Evolutionary conservation across 2,113 vertebrate species (phyloP), one percentile per base, ranked within the genome.

Genomic region (Burhinus oedicnemus): DNA sequence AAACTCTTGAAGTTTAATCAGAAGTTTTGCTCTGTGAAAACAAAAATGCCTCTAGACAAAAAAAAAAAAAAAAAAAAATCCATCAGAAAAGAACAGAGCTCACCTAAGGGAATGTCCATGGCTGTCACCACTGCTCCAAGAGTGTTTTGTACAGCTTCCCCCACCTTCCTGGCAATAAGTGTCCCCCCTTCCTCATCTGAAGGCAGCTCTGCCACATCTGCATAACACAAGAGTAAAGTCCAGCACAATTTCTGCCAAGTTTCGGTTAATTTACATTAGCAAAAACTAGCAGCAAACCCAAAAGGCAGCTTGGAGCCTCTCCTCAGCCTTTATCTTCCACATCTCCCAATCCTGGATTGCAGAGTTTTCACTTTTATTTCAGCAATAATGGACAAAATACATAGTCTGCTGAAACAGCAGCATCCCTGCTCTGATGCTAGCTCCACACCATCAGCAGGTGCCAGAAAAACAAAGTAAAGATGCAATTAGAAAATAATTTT

Each of bases 41-140:
- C 16, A 87, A 87, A 93, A 90, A 34, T 22, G 34, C 9, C 21
- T 69, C 81, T 64, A 70, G 38, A 55, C 8, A 42, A 65, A 34
- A 45, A 29, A 34, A 45, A 29, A 58, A 47, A 32, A 30, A 42
- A n/a, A n/a, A n/a, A n/a, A n/a, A n/a, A 29, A 85, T 2, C 12
- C 34, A 81, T n/a, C 49, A 23, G 10, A 90, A 94, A 5, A 74
- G 49, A 90, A 54, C 20, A 96, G 49, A 89, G 36, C 98, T 98
- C 96, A 99, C 99, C 99, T 60, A 99, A 98, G 87, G 99, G 99
- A 98, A 99, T 99, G 98, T 99, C 99, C 36, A 99, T 99, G 83
- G 99, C 99, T 61, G 99, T 99, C 74, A 99, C 99, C 65, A 99
- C 99, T 1, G 99, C 99, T 92, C 99, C 99, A 47, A 99, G 96